Evolutionary conservation across 2,888 invertebrate species (phyloP), one percentile per base, ranked within the genome.

Genomic region (Caradrina kadenii): DNA sequence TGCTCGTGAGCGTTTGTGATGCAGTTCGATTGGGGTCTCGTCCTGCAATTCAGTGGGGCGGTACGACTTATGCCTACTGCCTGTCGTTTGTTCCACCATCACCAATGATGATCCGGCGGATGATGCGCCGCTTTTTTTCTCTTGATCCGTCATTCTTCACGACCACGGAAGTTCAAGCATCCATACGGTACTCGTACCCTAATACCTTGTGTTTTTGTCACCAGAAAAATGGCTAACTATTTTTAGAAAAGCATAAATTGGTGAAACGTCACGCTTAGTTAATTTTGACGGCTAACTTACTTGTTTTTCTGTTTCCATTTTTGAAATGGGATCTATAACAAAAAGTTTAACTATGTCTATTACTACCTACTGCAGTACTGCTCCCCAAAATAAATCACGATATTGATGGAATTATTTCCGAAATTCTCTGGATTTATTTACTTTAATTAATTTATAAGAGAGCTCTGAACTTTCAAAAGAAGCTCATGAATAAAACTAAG

Each of bases 241-340:
- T 93, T 90, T 87, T 91, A 81, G 78, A 89, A 90, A 90, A 87
- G 82, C 89, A 89, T 87, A 89, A 85, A 89, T 87, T 85, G 84
- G 84, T 86, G 84, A 92, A 90, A 93, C 87, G 93, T 94, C 93
- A 93, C 91, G 86, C 86, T 88, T 87, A 89, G 85, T 86, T 89
- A 89, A 93, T 93, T 94, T 94, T 93, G 95, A 94, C 95, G 91
- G 78, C 64, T 82, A 84, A 83, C 73, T 91, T 92, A 87, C 77
- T 90, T 91, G 87, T 92, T 92, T 92, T 91, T 86, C 74, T 64
- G 61, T 77, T 94, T 94, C 94, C 81, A 92, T 89, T 92, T 94
- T 94, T 77, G 87, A 94, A 94, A 90, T 87, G 73, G 55, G 26
- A 60, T 52, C 31, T 70, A 45, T 52, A 56, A 55, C 59, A 78